A percentile compares a stretch with the other conserved stretches of the same genome.
Conservation (phyloP, 1,140 invertebrate species). For the Nautilus pompilius region DNA sequence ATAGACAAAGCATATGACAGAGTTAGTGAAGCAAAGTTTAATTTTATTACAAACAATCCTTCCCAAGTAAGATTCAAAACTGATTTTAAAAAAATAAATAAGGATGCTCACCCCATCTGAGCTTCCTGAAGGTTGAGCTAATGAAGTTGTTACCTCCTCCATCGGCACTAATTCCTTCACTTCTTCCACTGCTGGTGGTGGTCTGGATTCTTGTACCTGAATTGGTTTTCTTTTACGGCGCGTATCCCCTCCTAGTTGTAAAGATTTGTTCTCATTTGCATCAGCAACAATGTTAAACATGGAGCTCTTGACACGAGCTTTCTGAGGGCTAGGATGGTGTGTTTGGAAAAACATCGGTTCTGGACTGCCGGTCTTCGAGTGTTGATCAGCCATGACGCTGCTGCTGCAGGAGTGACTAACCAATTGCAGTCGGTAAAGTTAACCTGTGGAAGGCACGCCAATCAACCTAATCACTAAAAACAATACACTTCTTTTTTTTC, state of each 20-base stretch:
- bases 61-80: too few relatives aligned
- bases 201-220: not conserved
- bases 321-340: not conserved
- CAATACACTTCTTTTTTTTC: too few relatives aligned
- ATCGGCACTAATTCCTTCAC: not conserved
- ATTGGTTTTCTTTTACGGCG: not conserved
- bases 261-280: not conserved
- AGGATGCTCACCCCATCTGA: not conserved
- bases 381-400: not conserved
- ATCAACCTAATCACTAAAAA: too few relatives aligned
- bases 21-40: too few relatives aligned
- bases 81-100: too few relatives aligned
- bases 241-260: not conserved
- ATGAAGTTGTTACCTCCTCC: not conserved
- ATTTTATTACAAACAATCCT: too few relatives aligned
- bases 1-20: too few relatives aligned
- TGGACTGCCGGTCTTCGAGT: not conserved
- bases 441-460: too few relatives aligned
- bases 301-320: not conserved
- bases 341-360: not conserved
- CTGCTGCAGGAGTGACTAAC: too few relatives aligned
- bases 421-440: too few relatives aligned
- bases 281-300: conserved; percentile 1
- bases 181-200: not conserved
- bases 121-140: not conserved